Evolutionary conservation across 2,797 vertebrate genomes (phyloP).

Genomic region (Eidolon dupreanum): DNA sequence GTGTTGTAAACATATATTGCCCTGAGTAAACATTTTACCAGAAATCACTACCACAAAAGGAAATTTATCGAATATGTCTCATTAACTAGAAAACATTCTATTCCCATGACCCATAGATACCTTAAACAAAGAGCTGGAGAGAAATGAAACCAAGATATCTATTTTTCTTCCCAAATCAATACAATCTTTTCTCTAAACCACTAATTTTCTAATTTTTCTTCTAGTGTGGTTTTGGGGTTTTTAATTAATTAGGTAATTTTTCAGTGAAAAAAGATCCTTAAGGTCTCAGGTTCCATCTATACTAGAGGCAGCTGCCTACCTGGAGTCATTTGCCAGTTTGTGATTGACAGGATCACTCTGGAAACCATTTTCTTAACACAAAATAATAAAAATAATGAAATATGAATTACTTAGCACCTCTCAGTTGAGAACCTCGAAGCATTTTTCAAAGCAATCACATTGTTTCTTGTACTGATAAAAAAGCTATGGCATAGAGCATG

Average conservation of each 20-base stretch:
- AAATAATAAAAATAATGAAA: conserved; percentile 34
- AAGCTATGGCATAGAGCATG: background rate
- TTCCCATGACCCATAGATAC: background rate
- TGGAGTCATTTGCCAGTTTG: background rate
- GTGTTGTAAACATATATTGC: conserved; percentile 9
- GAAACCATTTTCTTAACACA: conserved; percentile 41
- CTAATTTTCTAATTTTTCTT: conserved; percentile 57
- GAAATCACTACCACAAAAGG: conserved; percentile 47
- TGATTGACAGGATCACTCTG: background rate
- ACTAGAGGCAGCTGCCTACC: background rate
- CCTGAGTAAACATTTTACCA: conserved; percentile 44
- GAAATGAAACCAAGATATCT: conserved; percentile 13
- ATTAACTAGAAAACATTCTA: conserved; percentile 45
- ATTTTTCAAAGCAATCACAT: background rate
- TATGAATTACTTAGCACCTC: background rate
- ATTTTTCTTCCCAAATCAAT: conserved; percentile 45
- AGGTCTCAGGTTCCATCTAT: background rate
- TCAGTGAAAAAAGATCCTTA: conserved; percentile 42
- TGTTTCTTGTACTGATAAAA: background rate
- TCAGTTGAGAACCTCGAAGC: background rate
- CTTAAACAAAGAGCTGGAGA: conserved; percentile 25
- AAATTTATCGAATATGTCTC: conserved; percentile 22
- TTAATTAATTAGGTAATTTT: conserved; percentile 66
- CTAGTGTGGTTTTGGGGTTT: conserved; percentile 52
- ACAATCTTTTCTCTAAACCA: conserved; percentile 44